A percentile compares a stretch with the other conserved stretches of the same genome.
Evolutionary conservation across 2,888 invertebrate genomes (phyloP).

Genomic region (Camptogramma bilineatum): DNA sequence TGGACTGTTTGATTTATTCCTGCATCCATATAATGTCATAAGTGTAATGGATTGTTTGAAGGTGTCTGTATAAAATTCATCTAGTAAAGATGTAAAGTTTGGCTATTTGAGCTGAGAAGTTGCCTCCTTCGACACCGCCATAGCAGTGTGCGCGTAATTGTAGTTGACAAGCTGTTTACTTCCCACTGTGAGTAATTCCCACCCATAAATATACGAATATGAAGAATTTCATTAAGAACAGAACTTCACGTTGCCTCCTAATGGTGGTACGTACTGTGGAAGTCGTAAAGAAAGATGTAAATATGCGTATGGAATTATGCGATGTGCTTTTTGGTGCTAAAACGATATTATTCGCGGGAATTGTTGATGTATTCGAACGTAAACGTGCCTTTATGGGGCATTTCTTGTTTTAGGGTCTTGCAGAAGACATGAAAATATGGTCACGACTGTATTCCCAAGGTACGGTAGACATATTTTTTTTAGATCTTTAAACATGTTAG

Average conservation of each 20-base stretch:
- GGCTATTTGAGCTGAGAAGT: too few relatives aligned
- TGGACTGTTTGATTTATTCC: too few relatives aligned
- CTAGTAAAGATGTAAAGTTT: too few relatives aligned
- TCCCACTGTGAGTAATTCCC: slow-evolving; percentile 21
- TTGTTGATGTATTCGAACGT: slow-evolving; percentile 14
- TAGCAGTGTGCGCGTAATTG: too few relatives aligned
- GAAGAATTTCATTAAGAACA: slow-evolving; percentile 45
- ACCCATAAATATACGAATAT: slow-evolving; percentile 35
- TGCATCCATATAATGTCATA: too few relatives aligned
- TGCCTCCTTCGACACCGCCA: too few relatives aligned
- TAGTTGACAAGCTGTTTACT: slow-evolving; percentile 7
- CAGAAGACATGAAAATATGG: too few relatives aligned
- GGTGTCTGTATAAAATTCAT: too few relatives aligned
- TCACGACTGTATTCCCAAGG: too few relatives aligned
- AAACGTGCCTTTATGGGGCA: slow-evolving; percentile 19
- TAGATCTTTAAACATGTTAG: too few relatives aligned
- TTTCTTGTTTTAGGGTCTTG: slow-evolving; percentile 9
- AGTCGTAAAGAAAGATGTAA: slow-evolving; percentile 35
- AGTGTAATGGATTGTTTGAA: too few relatives aligned
- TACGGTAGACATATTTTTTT: too few relatives aligned
- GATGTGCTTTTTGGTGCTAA: slow-evolving; percentile 25
- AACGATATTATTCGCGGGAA: slow-evolving; percentile 24
- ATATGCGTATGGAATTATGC: slow-evolving; percentile 41
- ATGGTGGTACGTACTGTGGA: slow-evolving; percentile 30
- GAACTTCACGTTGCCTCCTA: slow-evolving; percentile 36